Evolutionary conservation across 2,888 invertebrate genomes (phyloP), one percentile per base, ranked within the genome.

Genomic region (Escarpia spicata): DNA sequence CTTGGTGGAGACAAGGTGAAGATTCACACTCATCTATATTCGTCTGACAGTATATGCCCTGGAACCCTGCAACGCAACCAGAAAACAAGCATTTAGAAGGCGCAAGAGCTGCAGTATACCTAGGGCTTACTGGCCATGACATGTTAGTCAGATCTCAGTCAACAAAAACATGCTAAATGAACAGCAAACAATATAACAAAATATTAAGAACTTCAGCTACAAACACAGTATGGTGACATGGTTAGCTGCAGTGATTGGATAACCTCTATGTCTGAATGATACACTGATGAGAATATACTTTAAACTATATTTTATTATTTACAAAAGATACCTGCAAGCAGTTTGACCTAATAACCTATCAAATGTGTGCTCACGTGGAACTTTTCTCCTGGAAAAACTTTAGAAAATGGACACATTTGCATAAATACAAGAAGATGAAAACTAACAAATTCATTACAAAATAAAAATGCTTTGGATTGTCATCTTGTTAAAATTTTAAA

Each of bases 1-100:
- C 95, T n/a, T 93, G 94, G 92, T 93, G 93, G 91, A 94, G 92
- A 93, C 95, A 95, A 1, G 93, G 93, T 31, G 93, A 92, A 0
- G 92, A 89, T 26, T 89, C 44, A 94, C 95, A 95, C 75, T 94
- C 93, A 92, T 94, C 93, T n/a, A 94, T 92, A 75, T 94, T 92
- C 0, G 90, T 89, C 31, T 95, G 94, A 91, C 91, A 91, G 91
- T 31, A 43, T 15, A 43, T 91, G 91, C 91, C 91, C 37, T 91
- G 43, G 44, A 91, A 91, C 43, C 91, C 91, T 43, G 89, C 91
- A n/a, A 10, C 31, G n/a, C 91, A 60, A 91, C 43, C 43, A 37
- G 75, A 26, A 75, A 15, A 75, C 6, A 75, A 0, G 26, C n/a
- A 4, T 75, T 75, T 75, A 75, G 26, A 26, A 75, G n/a, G 26